These are phyloP conservation scores for Ennomos quercinarius DNA, from an alignment of 2,888 invertebrate species.

Conservation along the genomic window DNA sequence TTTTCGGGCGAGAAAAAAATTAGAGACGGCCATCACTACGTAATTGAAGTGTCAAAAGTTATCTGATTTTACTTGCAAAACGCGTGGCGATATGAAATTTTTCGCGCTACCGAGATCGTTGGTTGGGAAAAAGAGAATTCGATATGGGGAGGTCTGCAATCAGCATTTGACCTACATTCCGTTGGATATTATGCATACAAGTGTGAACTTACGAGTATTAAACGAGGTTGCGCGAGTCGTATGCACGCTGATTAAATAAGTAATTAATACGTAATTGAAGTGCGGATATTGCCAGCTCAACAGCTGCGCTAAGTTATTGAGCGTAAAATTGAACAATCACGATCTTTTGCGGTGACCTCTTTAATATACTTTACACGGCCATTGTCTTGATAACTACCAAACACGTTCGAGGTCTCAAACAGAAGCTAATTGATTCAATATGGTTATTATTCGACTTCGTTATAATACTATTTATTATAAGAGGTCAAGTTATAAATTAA, in stretches of 20 bases:
- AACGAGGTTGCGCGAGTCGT: conserved; percentile 48
- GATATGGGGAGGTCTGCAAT: conserved; percentile 81
- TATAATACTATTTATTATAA: neutral
- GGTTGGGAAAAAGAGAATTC: conserved; percentile 81
- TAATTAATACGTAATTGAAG: conserved; percentile 47
- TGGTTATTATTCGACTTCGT: neutral
- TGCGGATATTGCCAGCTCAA: conserved; percentile 25
- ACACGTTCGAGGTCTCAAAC: conserved; percentile 45
- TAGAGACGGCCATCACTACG: conserved; percentile 78
- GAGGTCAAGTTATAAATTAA: too few species aligned
- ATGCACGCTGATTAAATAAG: conserved; percentile 47
- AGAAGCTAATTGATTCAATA: conserved; percentile 9
- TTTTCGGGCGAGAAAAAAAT: conserved; percentile 68
- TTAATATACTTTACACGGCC: conserved; percentile 33
- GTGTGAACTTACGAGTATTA: conserved; percentile 57
- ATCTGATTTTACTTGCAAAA: conserved; percentile 85
- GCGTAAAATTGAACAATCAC: conserved; percentile 38
- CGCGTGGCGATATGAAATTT: conserved; percentile 82
- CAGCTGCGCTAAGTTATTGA: conserved; percentile 34
- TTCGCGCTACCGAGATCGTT: conserved; percentile 77
- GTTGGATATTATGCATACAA: conserved; percentile 60
- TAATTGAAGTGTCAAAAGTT: conserved; percentile 86
- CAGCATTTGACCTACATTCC: conserved; percentile 81
- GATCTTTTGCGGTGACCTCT: conserved; percentile 36
- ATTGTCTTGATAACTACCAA: conserved; percentile 30